Evolutionary conservation across 2,113 vertebrate species (phyloP).

Genomic region (Nothoprocta pentlandii): DNA sequence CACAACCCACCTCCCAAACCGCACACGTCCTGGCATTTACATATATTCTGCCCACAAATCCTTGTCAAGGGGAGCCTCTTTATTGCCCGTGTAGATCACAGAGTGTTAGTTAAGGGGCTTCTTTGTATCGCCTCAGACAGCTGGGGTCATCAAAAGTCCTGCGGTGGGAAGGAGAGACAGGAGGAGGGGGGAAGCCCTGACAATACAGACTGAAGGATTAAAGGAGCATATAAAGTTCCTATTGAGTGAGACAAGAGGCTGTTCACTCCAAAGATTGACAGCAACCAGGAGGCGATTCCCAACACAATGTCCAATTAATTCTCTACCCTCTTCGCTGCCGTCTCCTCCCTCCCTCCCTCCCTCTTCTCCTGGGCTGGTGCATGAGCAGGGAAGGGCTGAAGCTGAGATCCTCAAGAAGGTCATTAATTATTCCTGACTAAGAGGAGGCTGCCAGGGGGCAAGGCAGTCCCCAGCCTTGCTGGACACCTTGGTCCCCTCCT

Average conservation of each 20-base stretch:
- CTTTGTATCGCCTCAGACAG: constrained; percentile 73
- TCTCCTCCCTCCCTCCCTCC: constrained; percentile 50
- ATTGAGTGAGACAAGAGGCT: constrained; percentile 79
- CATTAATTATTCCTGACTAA: constrained; percentile 69
- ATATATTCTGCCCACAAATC: constrained; percentile 66
- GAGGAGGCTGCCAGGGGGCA: neutral
- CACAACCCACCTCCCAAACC: constrained; percentile 25
- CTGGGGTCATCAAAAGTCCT: constrained; percentile 75
- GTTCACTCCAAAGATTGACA: constrained; percentile 76
- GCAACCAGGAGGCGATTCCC: constrained; percentile 74
- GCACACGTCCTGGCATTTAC: constrained; percentile 47
- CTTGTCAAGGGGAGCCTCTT: constrained; percentile 71
- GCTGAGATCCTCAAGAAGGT: constrained; percentile 69
- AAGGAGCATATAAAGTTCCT: constrained; percentile 76
- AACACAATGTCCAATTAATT: constrained; percentile 79
- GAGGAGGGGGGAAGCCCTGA: constrained; percentile 72
- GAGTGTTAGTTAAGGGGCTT: constrained; percentile 72
- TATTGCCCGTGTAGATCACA: constrained; percentile 74
- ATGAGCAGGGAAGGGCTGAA: constrained; percentile 71
- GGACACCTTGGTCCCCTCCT: neutral
- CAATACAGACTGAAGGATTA: constrained; percentile 75
- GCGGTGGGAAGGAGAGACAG: constrained; percentile 68
- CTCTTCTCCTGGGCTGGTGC: constrained; percentile 56
- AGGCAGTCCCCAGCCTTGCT: neutral
- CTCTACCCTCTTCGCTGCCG: constrained; percentile 65